Conservation (phyloP, 2,113 vertebrate species). For the Ammodytes marinus region DNA sequence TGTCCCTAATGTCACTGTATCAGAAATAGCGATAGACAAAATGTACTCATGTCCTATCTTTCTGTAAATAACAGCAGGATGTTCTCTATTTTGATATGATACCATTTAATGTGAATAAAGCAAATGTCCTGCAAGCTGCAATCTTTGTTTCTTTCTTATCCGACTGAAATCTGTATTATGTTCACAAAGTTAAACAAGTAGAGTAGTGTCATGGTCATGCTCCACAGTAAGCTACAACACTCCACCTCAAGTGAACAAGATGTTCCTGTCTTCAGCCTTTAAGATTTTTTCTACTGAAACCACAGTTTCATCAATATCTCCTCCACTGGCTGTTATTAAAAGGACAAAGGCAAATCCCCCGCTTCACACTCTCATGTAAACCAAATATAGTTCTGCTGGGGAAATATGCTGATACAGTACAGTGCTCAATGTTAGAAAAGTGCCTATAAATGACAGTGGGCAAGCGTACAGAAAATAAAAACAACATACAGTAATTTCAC, state of each 20-base stretch:
- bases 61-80: neutral
- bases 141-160: conserved; percentile 4
- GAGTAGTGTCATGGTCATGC: neutral
- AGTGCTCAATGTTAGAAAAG: neutral
- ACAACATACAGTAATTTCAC: neutral
- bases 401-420: neutral
- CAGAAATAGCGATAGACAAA: conserved; percentile 38
- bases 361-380: neutral
- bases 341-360: neutral
- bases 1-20: conserved; percentile 59
- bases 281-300: conserved; percentile 1
- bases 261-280: too few species aligned
- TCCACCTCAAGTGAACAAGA: neutral
- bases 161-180: conserved; percentile 20
- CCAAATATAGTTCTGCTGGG: neutral
- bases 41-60: neutral
- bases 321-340: conserved; percentile 15
- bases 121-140: neutral
- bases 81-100: neutral
- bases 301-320: conserved; percentile 17
- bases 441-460: neutral
- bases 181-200: neutral
- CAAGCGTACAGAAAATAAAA: neutral
- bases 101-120: neutral
- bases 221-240: neutral